Conservation (phyloP, 2,888 invertebrate species). For the Leptopterna dolabrata region DNA sequence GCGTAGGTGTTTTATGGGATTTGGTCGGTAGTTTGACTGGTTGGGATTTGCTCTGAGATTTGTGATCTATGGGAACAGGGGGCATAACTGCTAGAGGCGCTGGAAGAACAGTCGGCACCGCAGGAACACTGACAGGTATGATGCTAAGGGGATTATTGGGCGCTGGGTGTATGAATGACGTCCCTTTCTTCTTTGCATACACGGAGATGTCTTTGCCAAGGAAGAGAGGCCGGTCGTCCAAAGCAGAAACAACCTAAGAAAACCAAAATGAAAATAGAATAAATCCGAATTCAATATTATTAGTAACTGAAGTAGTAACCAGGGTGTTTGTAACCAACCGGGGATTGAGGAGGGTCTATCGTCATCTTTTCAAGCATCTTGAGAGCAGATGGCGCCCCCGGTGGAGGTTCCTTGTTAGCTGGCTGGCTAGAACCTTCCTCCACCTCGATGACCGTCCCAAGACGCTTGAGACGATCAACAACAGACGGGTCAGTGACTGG, state of each 20-base stretch:
- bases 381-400: slow-evolving; percentile 36
- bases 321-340: neutral
- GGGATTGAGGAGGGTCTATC: slow-evolving; percentile 48
- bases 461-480: slow-evolving; percentile 62
- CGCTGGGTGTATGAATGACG: neutral
- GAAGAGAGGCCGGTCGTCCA: slow-evolving; percentile 51
- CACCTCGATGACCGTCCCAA: slow-evolving; percentile 63
- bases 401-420: neutral
- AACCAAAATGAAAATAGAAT: neutral
- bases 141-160: slow-evolving; percentile 26
- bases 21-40: neutral
- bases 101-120: neutral
- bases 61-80: neutral
- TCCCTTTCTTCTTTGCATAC: slow-evolving; percentile 44
- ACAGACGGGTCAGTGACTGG: slow-evolving; percentile 55
- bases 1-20: neutral
- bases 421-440: slow-evolving; percentile 55
- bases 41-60: neutral
- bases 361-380: slow-evolving; percentile 57
- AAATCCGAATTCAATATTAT: neutral
- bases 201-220: slow-evolving; percentile 51
- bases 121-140: slow-evolving; percentile 4
- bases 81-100: neutral
- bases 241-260: slow-evolving; percentile 49
- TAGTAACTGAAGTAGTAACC: neutral